phyloP scores from a whole-genome alignment of 1,140 invertebrate species.

The Trypoxylus dichotomus region DNA sequence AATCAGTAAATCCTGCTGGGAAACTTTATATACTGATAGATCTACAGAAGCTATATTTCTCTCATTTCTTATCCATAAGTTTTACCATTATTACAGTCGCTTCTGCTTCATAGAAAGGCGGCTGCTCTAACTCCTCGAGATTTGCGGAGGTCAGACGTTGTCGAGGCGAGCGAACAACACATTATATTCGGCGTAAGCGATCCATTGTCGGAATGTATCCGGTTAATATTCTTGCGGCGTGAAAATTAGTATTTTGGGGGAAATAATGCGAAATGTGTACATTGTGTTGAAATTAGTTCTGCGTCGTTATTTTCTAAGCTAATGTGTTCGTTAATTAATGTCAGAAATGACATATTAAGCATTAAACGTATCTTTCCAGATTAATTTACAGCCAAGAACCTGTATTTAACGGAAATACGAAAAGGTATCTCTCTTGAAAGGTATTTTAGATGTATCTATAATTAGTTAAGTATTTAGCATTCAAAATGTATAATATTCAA shows the following conservation, averaged over 20 bases:
- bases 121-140: not conserved
- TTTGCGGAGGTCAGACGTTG: not conserved
- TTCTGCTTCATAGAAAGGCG: not conserved
- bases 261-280: slow-evolving; percentile 7
- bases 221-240: slow-evolving; percentile 13
- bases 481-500: too few relatives aligned
- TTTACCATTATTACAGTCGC: not conserved
- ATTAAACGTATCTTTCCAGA: not conserved
- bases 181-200: slow-evolving; percentile 13
- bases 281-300: slow-evolving; percentile 4
- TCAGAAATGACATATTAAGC: not conserved
- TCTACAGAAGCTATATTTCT: slow-evolving; percentile 9
- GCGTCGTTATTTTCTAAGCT: slow-evolving; percentile 1
- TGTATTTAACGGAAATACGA: too few relatives aligned
- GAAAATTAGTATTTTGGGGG: slow-evolving; percentile 4
- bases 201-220: slow-evolving; percentile 11
- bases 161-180: not conserved
- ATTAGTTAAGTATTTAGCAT: too few relatives aligned
- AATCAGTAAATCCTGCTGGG: slow-evolving; percentile 18
- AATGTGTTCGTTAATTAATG: slow-evolving; percentile 7
- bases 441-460: too few relatives aligned
- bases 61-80: slow-evolving; percentile 23
- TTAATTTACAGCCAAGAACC: not conserved
- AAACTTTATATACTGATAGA: slow-evolving; percentile 23
- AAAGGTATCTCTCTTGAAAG: too few relatives aligned